Conservation (phyloP, 2,888 invertebrate species). For the Phania funesta region DNA sequence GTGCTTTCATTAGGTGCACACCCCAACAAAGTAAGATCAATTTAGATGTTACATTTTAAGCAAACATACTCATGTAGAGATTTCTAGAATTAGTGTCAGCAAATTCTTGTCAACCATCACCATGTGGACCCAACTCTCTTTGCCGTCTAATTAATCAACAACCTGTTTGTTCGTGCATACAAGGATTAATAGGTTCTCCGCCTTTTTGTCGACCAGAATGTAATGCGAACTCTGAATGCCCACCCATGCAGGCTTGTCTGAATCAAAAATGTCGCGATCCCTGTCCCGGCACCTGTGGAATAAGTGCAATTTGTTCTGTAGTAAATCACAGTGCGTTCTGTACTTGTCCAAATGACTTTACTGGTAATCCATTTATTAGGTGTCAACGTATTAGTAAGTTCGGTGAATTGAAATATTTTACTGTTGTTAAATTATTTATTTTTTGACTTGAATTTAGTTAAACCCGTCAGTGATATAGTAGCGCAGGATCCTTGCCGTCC, state of each 20-base stretch:
- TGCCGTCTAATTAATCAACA: conserved; percentile 87
- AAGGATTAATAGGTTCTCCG: conserved; percentile 87
- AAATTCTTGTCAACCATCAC: conserved; percentile 86
- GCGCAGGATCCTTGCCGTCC: conserved; percentile 86
- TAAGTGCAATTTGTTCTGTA: conserved; percentile 87
- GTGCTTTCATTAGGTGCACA: conserved; percentile 88
- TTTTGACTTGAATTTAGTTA: conserved; percentile 75
- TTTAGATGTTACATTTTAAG: not conserved
- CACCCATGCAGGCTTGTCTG: conserved; percentile 86
- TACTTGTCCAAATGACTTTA: conserved; percentile 85
- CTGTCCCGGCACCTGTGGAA: conserved; percentile 91
- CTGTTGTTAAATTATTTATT: too few species aligned
- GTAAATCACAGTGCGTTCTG: conserved; percentile 91
- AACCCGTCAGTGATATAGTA: conserved; percentile 80
- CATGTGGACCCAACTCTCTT: conserved; percentile 90
- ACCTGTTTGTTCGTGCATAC: conserved; percentile 86
- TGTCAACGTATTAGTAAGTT: conserved; percentile 83
- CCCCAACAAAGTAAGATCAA: conserved; percentile 74
- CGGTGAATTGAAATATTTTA: not conserved
- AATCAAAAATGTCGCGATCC: conserved; percentile 91
- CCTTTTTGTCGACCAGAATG: conserved; percentile 90
- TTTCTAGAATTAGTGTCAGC: conserved; percentile 78
- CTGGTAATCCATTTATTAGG: conserved; percentile 88
- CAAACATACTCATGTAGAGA: not conserved
- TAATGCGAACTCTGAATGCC: conserved; percentile 87